phyloP scores from a whole-genome alignment of 2,797 vertebrate species.

The Mallotus villosus region DNA sequence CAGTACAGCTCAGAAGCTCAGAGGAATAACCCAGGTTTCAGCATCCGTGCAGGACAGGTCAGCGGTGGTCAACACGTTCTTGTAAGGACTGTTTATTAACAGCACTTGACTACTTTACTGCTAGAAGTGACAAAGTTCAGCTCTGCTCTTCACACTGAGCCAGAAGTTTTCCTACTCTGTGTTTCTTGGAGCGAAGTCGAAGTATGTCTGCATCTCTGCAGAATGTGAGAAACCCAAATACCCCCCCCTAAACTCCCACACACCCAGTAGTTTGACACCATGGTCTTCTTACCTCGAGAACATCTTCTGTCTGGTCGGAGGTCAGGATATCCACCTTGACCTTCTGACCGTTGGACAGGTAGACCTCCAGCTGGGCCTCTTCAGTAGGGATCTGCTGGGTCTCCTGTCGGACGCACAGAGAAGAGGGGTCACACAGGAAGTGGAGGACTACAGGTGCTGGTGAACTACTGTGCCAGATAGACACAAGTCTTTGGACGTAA shows the following conservation, averaged over 20 bases:
- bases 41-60: slow-evolving; percentile 13
- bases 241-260: background rate
- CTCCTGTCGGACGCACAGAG: slow-evolving; percentile 75
- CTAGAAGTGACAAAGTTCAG: slow-evolving; percentile 22
- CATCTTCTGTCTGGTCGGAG: slow-evolving; percentile 96
- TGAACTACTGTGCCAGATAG: no score
- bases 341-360: slow-evolving; percentile 93
- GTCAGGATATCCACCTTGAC: slow-evolving; percentile 89
- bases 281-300: slow-evolving; percentile 83
- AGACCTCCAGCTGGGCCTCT: slow-evolving; percentile 90
- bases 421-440: slow-evolving; percentile 28
- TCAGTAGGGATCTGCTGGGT: slow-evolving; percentile 98
- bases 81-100: background rate
- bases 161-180: no score
- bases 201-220: background rate
- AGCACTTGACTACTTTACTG: slow-evolving; percentile 18
- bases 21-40: background rate
- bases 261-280: background rate
- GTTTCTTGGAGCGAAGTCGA: no score
- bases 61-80: slow-evolving; percentile 35
- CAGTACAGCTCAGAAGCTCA: no score
- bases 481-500: no score
- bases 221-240: no score
- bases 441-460: no score
- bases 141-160: slow-evolving; percentile 7